phyloP scores from a whole-genome alignment of 1,140 invertebrate species.

The Metaphire vulgaris region DNA sequence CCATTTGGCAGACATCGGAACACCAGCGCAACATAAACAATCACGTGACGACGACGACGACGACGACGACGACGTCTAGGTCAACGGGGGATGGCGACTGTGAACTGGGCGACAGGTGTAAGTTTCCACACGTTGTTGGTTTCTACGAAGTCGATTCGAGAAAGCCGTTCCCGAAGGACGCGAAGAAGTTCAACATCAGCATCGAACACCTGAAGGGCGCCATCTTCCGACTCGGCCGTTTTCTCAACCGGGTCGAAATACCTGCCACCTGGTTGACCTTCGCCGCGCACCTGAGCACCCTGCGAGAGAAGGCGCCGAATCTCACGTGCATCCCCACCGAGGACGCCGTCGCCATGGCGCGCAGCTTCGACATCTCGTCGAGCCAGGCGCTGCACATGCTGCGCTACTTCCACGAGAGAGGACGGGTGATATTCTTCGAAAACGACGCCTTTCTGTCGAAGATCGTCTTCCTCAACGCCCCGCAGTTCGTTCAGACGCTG shows the following conservation, averaged over 20 bases:
- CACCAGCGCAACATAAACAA: constrained; percentile 11
- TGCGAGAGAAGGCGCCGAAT: constrained; percentile 4
- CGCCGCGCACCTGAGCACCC: constrained; percentile 11
- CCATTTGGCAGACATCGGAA: constrained; percentile 11
- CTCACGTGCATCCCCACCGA: constrained; percentile 26
- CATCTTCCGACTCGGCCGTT: constrained; percentile 17
- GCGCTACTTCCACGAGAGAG: constrained; percentile 26
- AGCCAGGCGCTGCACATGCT: constrained; percentile 26
- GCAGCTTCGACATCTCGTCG: constrained; percentile 26
- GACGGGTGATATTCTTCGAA: constrained; percentile 24
- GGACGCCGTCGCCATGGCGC: constrained; percentile 21
- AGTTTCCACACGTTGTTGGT: constrained; percentile 26
- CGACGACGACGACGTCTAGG: too few species aligned
- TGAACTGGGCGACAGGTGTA: not conserved
- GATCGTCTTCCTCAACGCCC: constrained; percentile 25
- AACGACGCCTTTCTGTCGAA: constrained; percentile 22
- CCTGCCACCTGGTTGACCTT: constrained; percentile 26
- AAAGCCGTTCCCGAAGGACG: constrained; percentile 24
- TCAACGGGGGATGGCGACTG: constrained; percentile 1
- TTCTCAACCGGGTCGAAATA: constrained; percentile 13
- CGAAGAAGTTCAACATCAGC: constrained; percentile 28
- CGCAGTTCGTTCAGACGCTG: constrained; percentile 27
- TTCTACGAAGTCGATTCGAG: constrained; percentile 28
- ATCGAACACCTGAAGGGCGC: constrained; percentile 29
- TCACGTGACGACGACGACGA: constrained; percentile 9